A percentile compares a stretch with the other conserved stretches of the same genome.
Conservation (phyloP, 2,797 vertebrate genomes). For the Brachyalestes nurse region DNA sequence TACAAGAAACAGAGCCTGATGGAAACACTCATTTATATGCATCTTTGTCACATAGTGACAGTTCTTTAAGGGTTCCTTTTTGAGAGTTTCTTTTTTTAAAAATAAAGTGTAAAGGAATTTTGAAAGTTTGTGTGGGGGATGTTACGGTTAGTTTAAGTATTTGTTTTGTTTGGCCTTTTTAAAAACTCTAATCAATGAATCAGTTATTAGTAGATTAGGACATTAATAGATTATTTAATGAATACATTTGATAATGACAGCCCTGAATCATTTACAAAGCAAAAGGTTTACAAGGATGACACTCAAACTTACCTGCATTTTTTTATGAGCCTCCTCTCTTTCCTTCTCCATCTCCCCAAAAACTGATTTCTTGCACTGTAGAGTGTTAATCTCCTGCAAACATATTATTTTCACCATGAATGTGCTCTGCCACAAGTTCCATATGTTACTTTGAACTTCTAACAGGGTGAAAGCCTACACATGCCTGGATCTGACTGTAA, state of each 20-base stretch:
- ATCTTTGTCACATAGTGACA: not conserved
- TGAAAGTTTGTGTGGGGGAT: no score
- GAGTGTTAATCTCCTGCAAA: slow-evolving; percentile 88
- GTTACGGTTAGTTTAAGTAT: no score
- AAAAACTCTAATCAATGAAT: no score
- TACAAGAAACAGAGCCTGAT: not conserved
- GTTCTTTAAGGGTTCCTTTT: no score
- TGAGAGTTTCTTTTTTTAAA: no score
- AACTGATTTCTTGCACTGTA: slow-evolving; percentile 84
- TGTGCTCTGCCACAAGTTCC: not conserved
- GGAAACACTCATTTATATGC: no score
- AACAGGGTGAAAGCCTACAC: not conserved
- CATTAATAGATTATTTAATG: no score
- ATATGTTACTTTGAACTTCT: not conserved
- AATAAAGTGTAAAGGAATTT: no score
- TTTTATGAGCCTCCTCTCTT: slow-evolving; percentile 84
- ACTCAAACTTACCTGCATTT: slow-evolving; percentile 84
- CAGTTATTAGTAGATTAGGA: no score
- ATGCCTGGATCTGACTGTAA: not conserved
- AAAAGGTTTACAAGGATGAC: not conserved
- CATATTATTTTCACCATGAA: not conserved
- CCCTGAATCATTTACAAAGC: no score
- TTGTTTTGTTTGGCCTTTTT: no score
- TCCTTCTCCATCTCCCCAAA: slow-evolving; percentile 80
- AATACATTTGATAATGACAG: no score